These are phyloP conservation scores for Eupleurogrammus muticus DNA, from an alignment of 2,797 vertebrate genomes.

Conservation along the genomic window DNA sequence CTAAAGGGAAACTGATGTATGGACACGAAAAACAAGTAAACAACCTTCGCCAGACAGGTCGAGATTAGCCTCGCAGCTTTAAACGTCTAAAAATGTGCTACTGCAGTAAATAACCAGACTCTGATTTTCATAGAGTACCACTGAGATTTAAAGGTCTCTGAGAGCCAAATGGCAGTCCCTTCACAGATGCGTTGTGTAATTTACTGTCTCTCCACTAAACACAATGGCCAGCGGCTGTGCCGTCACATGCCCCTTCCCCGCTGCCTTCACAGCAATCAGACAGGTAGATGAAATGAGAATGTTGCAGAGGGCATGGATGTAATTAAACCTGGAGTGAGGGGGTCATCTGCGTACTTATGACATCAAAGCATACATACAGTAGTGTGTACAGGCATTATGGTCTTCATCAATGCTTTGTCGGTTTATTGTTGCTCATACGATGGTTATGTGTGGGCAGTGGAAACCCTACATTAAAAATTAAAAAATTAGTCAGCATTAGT, in stretches of 20 bases:
- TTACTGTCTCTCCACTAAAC: slow-evolving; percentile 54
- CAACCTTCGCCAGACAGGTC: slow-evolving; percentile 18
- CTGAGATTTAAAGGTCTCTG: slow-evolving; percentile 27
- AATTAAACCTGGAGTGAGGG: slow-evolving; percentile 69
- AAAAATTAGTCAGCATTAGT: not conserved
- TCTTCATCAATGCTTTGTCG: slow-evolving; percentile 28
- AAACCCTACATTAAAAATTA: not conserved
- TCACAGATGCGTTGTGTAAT: slow-evolving; percentile 59
- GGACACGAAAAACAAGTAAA: slow-evolving; percentile 22
- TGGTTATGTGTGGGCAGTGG: too few species aligned
- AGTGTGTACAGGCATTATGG: slow-evolving; percentile 1
- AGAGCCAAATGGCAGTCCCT: slow-evolving; percentile 26
- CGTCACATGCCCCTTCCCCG: slow-evolving; percentile 51
- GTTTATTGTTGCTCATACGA: not conserved
- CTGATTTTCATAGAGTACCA: slow-evolving; percentile 33
- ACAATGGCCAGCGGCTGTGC: slow-evolving; percentile 59
- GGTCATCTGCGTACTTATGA: slow-evolving; percentile 49
- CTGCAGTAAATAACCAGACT: slow-evolving; percentile 40
- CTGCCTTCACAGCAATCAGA: slow-evolving; percentile 69
- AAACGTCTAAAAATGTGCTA: slow-evolving; percentile 53
- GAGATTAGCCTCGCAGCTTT: slow-evolving; percentile 16
- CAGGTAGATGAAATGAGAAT: slow-evolving; percentile 64
- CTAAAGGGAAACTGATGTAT: slow-evolving; percentile 10
- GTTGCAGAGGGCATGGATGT: slow-evolving; percentile 54
- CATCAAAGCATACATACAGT: slow-evolving; percentile 25